These are phyloP conservation scores for Operophtera brumata DNA, from an alignment of 2,888 invertebrate genomes.

Conservation along the genomic window DNA sequence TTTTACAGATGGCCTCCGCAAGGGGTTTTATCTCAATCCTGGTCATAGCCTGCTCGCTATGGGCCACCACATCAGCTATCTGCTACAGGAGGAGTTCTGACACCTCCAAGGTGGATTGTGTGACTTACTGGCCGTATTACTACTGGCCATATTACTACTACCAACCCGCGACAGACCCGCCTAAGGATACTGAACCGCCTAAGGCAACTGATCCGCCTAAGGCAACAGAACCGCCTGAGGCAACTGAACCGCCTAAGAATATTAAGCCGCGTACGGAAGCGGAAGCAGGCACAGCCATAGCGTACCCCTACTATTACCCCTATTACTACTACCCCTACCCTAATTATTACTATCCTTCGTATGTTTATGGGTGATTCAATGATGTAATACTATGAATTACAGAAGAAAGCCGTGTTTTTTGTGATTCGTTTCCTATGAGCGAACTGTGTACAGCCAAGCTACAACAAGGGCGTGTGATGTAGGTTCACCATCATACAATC, in stretches of 20 bases:
- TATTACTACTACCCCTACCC: neutral
- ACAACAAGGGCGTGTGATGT: too few relatives aligned
- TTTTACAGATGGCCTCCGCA: neutral
- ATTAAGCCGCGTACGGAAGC: neutral
- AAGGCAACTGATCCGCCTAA: neutral
- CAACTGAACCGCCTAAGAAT: neutral
- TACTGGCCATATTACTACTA: neutral
- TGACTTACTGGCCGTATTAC: neutral
- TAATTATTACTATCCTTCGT: neutral
- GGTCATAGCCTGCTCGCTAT: neutral
- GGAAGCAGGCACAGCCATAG: neutral
- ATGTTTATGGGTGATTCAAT: conserved; percentile 5
- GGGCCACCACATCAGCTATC: neutral
- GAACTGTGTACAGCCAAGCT: too few relatives aligned
- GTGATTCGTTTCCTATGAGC: too few relatives aligned
- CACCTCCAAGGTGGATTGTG: neutral
- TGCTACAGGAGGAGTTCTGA: neutral
- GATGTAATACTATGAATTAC: neutral
- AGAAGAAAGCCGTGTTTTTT: too few relatives aligned
- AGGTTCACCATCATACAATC: too few relatives aligned
- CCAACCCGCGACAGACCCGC: neutral
- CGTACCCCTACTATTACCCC: neutral
- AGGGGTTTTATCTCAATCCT: neutral
- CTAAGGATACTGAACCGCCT: neutral
- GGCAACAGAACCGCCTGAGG: neutral